phyloP scores from a whole-genome alignment of 2,797 vertebrate species.

The Sebastes flavidus region DNA sequence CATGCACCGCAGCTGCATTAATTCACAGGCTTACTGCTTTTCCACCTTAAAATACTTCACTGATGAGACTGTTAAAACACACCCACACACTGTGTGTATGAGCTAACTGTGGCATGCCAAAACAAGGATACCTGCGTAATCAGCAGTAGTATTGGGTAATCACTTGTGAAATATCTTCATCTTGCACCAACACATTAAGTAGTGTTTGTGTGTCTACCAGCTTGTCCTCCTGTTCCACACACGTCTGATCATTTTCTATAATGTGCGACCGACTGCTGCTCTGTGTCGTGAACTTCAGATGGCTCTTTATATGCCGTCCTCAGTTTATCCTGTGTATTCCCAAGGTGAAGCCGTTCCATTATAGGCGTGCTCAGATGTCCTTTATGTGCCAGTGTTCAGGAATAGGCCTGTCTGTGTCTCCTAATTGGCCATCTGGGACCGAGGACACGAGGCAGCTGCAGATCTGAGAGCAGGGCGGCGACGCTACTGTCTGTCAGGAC shows the following conservation, averaged over 20 bases:
- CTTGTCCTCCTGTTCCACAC: not conserved
- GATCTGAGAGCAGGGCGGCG: conserved; percentile 5
- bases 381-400: conserved; percentile 44
- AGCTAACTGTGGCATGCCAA: conserved; percentile 8
- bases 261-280: not conserved
- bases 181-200: conserved; percentile 9
- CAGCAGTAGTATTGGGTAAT: conserved; percentile 31
- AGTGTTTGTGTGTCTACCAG: not conserved
- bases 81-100: not conserved
- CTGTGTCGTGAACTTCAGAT: not conserved
- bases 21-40: not conserved
- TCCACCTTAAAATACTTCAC: conserved; percentile 24
- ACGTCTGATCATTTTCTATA: not conserved
- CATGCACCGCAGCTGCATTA: not conserved
- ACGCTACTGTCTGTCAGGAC: not conserved
- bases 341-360: conserved; percentile 24
- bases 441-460: conserved; percentile 43
- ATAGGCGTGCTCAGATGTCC: conserved; percentile 25
- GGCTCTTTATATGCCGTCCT: conserved; percentile 1
- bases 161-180: conserved; percentile 25
- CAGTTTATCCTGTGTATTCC: conserved; percentile 17
- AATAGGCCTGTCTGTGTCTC: conserved; percentile 22
- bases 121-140: conserved; percentile 42
- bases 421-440: conserved; percentile 66
- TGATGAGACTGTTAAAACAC: conserved; percentile 24